Percentiles rank a stretch among this genome's conserved stretches.
phyloP scores from a whole-genome alignment of 2,888 invertebrate species.

The Coremacera marginata region DNA sequence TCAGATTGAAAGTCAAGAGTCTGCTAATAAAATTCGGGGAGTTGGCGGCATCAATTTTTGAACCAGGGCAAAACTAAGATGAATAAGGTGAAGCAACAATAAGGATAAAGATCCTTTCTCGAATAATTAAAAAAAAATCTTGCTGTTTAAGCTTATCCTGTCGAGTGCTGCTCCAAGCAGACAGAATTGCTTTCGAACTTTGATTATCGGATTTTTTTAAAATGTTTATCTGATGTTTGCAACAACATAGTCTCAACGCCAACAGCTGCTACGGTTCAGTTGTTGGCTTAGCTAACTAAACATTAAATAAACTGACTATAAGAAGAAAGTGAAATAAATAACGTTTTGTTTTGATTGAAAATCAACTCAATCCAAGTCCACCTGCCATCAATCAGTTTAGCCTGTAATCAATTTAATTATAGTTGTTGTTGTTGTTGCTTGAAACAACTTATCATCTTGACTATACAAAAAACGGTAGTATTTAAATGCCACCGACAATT shows the following conservation, averaged over 20 bases:
- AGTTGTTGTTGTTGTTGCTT: not conserved
- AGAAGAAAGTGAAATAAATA: slow-evolving; percentile 24
- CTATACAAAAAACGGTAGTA: not conserved
- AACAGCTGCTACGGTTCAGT: not conserved
- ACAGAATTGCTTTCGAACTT: not conserved
- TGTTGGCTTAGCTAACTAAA: not conserved
- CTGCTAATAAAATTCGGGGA: too few species aligned
- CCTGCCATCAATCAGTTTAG: not conserved
- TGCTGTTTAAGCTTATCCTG: not conserved
- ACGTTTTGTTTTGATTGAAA: not conserved
- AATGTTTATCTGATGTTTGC: not conserved
- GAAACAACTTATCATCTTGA: not conserved
- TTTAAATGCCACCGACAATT: not conserved
- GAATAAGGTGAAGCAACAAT: too few species aligned
- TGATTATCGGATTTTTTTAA: too few species aligned
- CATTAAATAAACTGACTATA: not conserved
- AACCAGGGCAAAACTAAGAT: too few species aligned
- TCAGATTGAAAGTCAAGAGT: too few species aligned
- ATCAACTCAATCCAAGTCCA: not conserved
- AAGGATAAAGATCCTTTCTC: too few species aligned
- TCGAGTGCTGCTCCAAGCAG: not conserved
- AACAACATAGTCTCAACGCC: not conserved
- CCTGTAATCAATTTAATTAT: slow-evolving; percentile 10
- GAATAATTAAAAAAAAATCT: too few species aligned
- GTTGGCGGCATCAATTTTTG: too few species aligned